Evolutionary conservation across 2,797 vertebrate species (phyloP).

Genomic region (Hirundo rustica): DNA sequence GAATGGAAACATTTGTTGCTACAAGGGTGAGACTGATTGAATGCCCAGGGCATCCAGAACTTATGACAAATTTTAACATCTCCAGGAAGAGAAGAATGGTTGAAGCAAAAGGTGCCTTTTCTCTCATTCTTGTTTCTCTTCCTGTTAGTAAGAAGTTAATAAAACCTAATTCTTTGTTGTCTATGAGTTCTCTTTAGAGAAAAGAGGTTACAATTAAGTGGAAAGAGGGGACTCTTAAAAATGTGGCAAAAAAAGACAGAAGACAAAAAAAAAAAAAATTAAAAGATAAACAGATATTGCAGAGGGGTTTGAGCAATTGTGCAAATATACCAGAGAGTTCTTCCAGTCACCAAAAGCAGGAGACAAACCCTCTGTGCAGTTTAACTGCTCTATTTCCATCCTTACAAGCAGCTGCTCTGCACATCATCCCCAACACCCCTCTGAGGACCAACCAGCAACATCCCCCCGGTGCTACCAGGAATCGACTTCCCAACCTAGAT

Average conservation of each 20-base stretch:
- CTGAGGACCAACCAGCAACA: not conserved
- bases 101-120: not conserved
- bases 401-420: not conserved
- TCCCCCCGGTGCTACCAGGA: not conserved
- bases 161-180: not conserved
- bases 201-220: not conserved
- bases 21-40: not conserved
- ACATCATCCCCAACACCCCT: not conserved
- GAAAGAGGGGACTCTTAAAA: not conserved
- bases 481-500: not conserved
- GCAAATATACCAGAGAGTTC: not conserved
- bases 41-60: not conserved
- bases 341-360: not conserved
- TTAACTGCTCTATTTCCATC: not conserved
- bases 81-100: not conserved
- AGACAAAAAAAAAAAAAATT: too few relatives aligned
- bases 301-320: not conserved
- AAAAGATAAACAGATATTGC: not conserved
- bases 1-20: not conserved
- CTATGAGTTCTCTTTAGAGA: not conserved
- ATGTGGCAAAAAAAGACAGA: not conserved
- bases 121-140: not conserved
- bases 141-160: not conserved
- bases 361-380: not conserved
- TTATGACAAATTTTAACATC: not conserved